Conservation (phyloP, 2,797 vertebrate species). For the Falco biarmicus region DNA sequence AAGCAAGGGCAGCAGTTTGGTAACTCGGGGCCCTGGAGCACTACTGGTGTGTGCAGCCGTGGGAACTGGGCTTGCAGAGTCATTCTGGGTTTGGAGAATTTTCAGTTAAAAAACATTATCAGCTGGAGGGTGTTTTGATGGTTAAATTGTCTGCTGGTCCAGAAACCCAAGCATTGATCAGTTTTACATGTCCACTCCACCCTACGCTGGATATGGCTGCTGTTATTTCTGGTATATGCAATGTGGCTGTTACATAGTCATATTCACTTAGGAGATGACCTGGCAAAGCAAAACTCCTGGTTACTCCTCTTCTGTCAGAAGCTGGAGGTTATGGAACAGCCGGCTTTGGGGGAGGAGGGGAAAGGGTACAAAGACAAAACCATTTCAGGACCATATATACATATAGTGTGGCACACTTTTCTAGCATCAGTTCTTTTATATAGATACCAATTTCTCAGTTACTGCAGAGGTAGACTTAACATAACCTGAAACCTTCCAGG, state of each 20-base stretch:
- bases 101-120: not conserved
- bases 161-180: not conserved
- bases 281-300: not conserved
- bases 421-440: not conserved
- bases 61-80: not conserved
- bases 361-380: not conserved
- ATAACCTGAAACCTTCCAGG: not conserved
- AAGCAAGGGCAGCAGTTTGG: not conserved
- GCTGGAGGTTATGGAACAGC: not conserved
- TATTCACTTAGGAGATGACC: not conserved
- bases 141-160: not conserved
- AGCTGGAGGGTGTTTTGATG: not conserved
- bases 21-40: not conserved
- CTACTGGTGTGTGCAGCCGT: not conserved
- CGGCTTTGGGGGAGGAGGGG: not conserved
- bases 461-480: not conserved
- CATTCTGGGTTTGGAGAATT: not conserved
- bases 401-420: not conserved
- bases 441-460: not conserved
- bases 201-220: not conserved
- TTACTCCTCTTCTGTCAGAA: not conserved
- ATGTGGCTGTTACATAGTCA: not conserved
- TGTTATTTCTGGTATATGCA: rapidly evolving
- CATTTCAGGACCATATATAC: not conserved
- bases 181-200: not conserved